These are phyloP conservation scores for Amphipoea lucens DNA, from an alignment of 2,888 invertebrate species.

Conservation along the genomic window DNA sequence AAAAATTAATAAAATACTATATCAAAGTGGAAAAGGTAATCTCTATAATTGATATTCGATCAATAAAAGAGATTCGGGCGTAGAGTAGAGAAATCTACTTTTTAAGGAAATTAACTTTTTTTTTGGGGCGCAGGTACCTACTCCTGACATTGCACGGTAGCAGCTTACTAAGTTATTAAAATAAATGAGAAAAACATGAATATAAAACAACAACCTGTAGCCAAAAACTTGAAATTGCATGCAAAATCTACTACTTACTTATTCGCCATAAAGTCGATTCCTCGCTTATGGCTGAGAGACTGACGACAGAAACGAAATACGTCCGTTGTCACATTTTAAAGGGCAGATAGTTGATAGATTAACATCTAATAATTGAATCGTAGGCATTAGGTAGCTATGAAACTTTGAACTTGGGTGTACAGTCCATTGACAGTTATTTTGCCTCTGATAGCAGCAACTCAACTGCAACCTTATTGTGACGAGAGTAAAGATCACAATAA, in stretches of 20 bases:
- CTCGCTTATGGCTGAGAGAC: constrained; percentile 72
- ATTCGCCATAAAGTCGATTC: constrained; percentile 74
- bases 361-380: constrained; percentile 63
- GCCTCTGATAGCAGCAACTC: background rate
- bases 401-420: background rate
- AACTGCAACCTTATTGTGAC: background rate
- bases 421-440: background rate
- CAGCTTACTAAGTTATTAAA: background rate
- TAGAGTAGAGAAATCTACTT: background rate
- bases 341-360: constrained; percentile 67
- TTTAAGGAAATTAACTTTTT: background rate
- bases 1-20: background rate
- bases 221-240: constrained; percentile 73
- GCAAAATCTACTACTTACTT: constrained; percentile 74
- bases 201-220: constrained; percentile 70
- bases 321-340: constrained; percentile 71
- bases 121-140: background rate
- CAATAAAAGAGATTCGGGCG: background rate
- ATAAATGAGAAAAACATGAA: background rate
- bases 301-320: constrained; percentile 72
- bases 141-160: background rate
- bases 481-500: background rate
- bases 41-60: background rate
- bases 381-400: constrained; percentile 50
- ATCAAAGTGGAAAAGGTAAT: background rate